These are phyloP conservation scores for Netelia inedita DNA, from an alignment of 2,888 invertebrate genomes.

Conservation along the genomic window DNA sequence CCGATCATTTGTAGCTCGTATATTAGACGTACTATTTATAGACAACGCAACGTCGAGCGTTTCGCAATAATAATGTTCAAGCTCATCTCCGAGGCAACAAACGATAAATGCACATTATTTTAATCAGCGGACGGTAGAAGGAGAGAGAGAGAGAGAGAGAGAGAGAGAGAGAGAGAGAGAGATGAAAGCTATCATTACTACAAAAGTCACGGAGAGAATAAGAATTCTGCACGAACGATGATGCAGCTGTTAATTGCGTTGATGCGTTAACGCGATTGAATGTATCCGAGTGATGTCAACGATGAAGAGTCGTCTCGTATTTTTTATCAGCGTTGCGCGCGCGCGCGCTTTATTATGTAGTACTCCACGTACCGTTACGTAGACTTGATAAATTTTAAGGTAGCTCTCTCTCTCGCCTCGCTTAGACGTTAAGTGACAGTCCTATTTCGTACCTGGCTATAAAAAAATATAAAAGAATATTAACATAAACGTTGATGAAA, in stretches of 20 bases:
- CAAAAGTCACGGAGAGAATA: constrained; percentile 41
- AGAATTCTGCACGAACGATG: constrained; percentile 44
- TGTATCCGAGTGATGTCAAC: constrained; percentile 55
- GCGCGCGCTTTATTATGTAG: constrained; percentile 24
- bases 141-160: not conserved
- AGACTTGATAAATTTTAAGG: not conserved
- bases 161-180: constrained; percentile 14
- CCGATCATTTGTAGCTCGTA: constrained; percentile 47
- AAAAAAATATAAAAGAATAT: no score
- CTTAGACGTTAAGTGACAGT: no score
- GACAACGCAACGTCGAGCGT: constrained; percentile 38
- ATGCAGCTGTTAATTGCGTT: constrained; percentile 64
- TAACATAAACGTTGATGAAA: no score
- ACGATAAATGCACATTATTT: constrained; percentile 61
- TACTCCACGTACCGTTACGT: constrained; percentile 67
- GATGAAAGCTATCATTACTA: constrained; percentile 35
- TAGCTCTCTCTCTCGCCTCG: not conserved
- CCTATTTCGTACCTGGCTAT: no score
- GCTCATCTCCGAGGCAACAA: constrained; percentile 44
- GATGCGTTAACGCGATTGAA: constrained; percentile 65
- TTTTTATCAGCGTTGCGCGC: not conserved
- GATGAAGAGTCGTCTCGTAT: constrained; percentile 24
- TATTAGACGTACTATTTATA: constrained; percentile 50
- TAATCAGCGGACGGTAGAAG: constrained; percentile 35
- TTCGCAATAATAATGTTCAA: constrained; percentile 55